Evolutionary conservation across 1,140 invertebrate species (phyloP).

Genomic region (Hylyphantes graminicola): DNA sequence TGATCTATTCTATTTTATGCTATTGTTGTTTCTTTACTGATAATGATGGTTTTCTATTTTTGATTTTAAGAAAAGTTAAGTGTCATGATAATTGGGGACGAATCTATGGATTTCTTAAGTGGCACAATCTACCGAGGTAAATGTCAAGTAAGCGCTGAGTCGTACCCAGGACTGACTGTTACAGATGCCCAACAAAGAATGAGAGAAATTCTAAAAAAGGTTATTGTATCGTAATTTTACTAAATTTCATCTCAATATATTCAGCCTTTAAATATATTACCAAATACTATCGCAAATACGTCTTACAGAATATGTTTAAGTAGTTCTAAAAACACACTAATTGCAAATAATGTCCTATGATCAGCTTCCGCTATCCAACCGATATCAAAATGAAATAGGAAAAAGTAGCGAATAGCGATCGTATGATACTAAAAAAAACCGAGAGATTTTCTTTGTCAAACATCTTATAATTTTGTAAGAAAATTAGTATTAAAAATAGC

Average conservation of each 20-base stretch:
- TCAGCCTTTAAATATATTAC: neutral
- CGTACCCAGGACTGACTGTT: constrained; percentile 43
- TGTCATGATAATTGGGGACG: constrained; percentile 54
- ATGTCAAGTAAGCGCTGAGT: constrained; percentile 52
- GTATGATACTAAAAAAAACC: too few relatives aligned
- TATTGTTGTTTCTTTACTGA: too few relatives aligned
- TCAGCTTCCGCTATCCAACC: too few relatives aligned
- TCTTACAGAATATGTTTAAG: too few relatives aligned
- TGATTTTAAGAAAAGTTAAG: constrained; percentile 18
- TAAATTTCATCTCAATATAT: neutral
- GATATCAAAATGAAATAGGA: too few relatives aligned
- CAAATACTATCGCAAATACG: neutral
- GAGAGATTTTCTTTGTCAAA: too few relatives aligned
- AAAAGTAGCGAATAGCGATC: too few relatives aligned
- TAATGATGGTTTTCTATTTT: neutral
- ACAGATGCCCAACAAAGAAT: constrained; percentile 51
- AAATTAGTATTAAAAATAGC: too few relatives aligned
- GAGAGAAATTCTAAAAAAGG: constrained; percentile 30
- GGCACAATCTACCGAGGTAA: constrained; percentile 33
- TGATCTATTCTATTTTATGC: too few relatives aligned
- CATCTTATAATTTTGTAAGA: too few relatives aligned
- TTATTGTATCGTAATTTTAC: neutral
- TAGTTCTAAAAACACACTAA: too few relatives aligned
- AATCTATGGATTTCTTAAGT: constrained; percentile 51
- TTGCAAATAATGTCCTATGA: too few relatives aligned